Conservation (phyloP, 2,113 vertebrate species). For the Antechinus flavipes region DNA sequence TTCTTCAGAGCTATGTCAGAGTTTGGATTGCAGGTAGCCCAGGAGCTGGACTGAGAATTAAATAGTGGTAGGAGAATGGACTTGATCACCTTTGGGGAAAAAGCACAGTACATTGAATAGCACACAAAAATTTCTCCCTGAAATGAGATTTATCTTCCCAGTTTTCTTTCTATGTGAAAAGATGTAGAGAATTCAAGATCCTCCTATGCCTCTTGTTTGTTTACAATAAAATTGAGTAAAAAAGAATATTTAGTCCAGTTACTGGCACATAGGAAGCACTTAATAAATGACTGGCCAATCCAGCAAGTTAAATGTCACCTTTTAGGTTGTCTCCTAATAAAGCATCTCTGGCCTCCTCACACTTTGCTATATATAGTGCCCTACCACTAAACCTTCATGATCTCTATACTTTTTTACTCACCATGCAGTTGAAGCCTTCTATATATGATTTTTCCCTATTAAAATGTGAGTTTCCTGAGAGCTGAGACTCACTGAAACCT, state of each 20-base stretch:
- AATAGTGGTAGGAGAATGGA: neutral
- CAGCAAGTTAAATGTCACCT: neutral
- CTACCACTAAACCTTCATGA: neutral
- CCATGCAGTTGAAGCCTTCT: neutral
- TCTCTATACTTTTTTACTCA: neutral
- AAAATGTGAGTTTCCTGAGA: neutral
- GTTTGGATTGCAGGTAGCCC: neutral
- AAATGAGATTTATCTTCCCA: neutral
- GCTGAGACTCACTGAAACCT: neutral
- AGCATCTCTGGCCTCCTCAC: neutral
- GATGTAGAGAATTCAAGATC: neutral
- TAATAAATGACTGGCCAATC: neutral
- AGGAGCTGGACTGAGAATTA: neutral
- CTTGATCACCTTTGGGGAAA: neutral
- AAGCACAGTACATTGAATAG: neutral
- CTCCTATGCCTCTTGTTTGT: no score
- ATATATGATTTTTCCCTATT: neutral
- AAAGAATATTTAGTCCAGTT: neutral
- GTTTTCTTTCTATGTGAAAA: neutral
- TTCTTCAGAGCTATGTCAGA: neutral
- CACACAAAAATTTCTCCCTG: neutral
- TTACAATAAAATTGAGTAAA: neutral
- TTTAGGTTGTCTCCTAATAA: neutral
- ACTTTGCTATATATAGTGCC: neutral
- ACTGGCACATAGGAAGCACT: neutral